Evolutionary conservation across 2,888 invertebrate genomes (phyloP).

Genomic region (Latheticus oryzae): DNA sequence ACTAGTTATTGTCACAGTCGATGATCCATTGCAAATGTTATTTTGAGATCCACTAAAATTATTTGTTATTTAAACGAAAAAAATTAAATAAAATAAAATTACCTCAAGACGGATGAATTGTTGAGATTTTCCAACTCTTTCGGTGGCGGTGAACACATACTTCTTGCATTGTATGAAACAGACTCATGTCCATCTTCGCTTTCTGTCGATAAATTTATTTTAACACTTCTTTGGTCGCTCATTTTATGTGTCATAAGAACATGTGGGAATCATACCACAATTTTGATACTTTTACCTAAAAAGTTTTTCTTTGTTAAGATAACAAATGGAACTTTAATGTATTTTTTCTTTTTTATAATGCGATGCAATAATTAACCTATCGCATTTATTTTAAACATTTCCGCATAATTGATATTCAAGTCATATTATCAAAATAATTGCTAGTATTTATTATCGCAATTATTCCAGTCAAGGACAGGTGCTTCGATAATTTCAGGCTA

Average conservation of each 20-base stretch:
- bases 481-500: too few species aligned
- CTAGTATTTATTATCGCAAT: too few species aligned
- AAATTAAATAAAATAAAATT: too few species aligned
- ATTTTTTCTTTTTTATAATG: not conserved
- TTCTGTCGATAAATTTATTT: conserved; percentile 68
- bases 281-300: not conserved
- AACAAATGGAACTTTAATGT: not conserved
- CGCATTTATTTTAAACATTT: not conserved
- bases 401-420: too few species aligned
- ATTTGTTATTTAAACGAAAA: too few species aligned
- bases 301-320: not conserved
- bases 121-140: conserved; percentile 72
- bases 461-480: too few species aligned
- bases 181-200: conserved; percentile 53
- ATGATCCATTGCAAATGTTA: conserved; percentile 78
- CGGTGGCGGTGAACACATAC: conserved; percentile 63
- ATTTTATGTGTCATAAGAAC: conserved; percentile 46
- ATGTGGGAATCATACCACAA: conserved; percentile 9
- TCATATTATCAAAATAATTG: too few species aligned
- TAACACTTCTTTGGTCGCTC: conserved; percentile 65
- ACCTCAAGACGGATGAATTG: conserved; percentile 74
- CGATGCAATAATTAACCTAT: not conserved
- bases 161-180: conserved; percentile 53
- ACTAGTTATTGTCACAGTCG: conserved; percentile 63
- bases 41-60: conserved; percentile 77